Evolutionary conservation across 2,797 vertebrate genomes (phyloP).

Genomic region (Emys orbicularis): DNA sequence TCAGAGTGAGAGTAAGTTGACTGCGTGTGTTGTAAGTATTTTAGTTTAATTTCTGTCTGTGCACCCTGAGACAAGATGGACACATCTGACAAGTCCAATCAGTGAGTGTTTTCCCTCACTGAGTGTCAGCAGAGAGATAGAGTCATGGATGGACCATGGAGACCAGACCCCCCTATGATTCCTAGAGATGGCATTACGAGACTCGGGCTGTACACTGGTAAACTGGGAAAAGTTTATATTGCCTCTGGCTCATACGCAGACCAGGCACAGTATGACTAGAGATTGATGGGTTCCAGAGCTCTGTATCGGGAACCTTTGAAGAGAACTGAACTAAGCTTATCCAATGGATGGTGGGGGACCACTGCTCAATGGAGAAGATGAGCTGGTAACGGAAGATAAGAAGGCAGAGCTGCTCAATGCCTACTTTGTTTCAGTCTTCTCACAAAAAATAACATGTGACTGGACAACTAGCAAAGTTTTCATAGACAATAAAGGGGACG

Average conservation of each 20-base stretch:
- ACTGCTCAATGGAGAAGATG: too few relatives aligned
- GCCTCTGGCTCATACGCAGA: background rate
- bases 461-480: too few relatives aligned
- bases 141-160: background rate
- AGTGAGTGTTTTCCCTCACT: background rate
- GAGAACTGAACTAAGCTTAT: background rate
- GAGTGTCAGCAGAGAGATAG: background rate
- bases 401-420: too few relatives aligned
- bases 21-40: background rate
- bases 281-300: background rate
- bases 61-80: background rate
- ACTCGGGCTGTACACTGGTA: background rate
- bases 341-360: background rate
- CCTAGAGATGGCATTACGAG: background rate
- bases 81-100: background rate
- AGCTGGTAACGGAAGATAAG: too few relatives aligned
- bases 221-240: background rate
- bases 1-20: background rate
- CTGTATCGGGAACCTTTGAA: background rate
- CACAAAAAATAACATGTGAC: too few relatives aligned
- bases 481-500: too few relatives aligned
- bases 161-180: background rate
- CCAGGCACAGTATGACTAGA: background rate
- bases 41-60: background rate
- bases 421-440: too few relatives aligned